Percentiles rank a stretch among this genome's conserved stretches.
Conservation (phyloP, 2,113 vertebrate genomes). For the Pseudorasbora parva region DNA sequence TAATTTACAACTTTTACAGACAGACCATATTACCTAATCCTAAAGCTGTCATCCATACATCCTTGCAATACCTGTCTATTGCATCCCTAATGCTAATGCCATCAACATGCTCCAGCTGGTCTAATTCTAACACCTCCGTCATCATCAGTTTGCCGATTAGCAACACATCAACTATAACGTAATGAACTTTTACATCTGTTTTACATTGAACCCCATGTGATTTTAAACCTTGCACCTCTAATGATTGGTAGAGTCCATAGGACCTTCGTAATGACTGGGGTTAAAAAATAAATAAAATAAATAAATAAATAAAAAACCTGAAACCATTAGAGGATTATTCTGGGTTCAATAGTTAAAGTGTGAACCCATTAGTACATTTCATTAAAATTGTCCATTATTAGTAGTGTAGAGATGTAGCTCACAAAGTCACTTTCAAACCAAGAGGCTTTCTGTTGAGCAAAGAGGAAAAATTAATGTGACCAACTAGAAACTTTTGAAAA, state of each 20-base stretch:
- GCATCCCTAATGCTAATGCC: constrained; percentile 1
- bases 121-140: background rate
- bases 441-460: too few relatives aligned
- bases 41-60: constrained; percentile 11
- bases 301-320: background rate
- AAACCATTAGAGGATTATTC: background rate
- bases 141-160: background rate
- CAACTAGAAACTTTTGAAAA: too few relatives aligned
- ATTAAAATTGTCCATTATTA: too few relatives aligned
- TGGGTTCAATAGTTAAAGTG: too few relatives aligned
- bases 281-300: background rate
- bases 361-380: too few relatives aligned
- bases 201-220: constrained; percentile 12
- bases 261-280: background rate
- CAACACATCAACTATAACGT: background rate
- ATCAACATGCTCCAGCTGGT: background rate
- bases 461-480: too few relatives aligned
- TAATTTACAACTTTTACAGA: constrained; percentile 5
- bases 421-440: too few relatives aligned
- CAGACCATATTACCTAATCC: constrained; percentile 11
- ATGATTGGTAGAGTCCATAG: background rate
- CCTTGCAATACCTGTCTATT: background rate
- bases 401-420: too few relatives aligned
- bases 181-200: constrained; percentile 17
- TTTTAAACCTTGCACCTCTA: background rate